These are phyloP conservation scores for Cyprinus carpio DNA, from an alignment of 2,113 vertebrate genomes.

Conservation along the genomic window DNA sequence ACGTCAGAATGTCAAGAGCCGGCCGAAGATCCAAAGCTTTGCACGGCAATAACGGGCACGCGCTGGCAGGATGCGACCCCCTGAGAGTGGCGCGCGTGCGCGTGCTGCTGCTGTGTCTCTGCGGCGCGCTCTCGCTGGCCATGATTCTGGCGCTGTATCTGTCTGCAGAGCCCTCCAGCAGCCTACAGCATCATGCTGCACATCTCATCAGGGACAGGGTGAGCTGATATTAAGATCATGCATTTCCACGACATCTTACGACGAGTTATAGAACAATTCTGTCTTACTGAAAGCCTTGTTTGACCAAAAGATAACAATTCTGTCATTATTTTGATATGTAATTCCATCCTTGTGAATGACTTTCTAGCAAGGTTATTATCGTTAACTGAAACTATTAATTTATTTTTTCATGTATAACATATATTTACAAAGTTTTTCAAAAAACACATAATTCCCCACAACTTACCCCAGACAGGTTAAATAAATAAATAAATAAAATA, in stretches of 20 bases:
- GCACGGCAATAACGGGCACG: slow-evolving; percentile 58
- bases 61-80: slow-evolving; percentile 62
- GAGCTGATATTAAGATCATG: slow-evolving; percentile 17
- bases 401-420: too few species aligned
- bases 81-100: slow-evolving; percentile 63
- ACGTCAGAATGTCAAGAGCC: slow-evolving; percentile 69
- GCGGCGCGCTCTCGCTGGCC: slow-evolving; percentile 68
- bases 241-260: not conserved
- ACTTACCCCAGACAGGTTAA: too few species aligned
- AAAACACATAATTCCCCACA: too few species aligned
- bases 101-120: slow-evolving; percentile 68
- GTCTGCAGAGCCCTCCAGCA: slow-evolving; percentile 61
- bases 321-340: too few species aligned
- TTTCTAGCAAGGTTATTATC: too few species aligned
- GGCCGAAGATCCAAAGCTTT: slow-evolving; percentile 66
- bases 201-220: slow-evolving; percentile 72
- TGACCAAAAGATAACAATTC: too few species aligned
- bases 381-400: too few species aligned
- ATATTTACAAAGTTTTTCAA: too few species aligned
- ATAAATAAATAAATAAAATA: too few species aligned
- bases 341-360: not conserved
- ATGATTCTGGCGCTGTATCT: slow-evolving; percentile 71
- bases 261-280: not conserved
- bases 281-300: not conserved
- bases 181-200: slow-evolving; percentile 39